A percentile compares a stretch with the other conserved stretches of the same genome.
Conservation (phyloP, 2,888 invertebrate species). For the Ashinkailepas kermadecensis region DNA sequence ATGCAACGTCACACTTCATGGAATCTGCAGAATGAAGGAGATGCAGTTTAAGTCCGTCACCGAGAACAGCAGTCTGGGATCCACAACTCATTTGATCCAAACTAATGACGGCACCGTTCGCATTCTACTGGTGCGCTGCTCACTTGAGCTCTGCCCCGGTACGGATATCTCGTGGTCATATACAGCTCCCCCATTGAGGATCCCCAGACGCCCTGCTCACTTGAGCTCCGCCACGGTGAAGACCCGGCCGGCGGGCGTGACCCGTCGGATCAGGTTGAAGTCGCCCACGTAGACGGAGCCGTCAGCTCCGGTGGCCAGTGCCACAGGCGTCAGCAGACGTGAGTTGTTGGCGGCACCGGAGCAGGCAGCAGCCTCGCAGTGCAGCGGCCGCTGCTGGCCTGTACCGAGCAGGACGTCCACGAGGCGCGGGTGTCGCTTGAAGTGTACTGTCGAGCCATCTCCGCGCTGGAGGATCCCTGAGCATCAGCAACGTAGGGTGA, state of each 20-base stretch:
- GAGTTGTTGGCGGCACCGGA: constrained; percentile 67
- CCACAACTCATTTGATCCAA: no score
- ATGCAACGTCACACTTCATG: no score
- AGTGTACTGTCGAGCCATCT: constrained; percentile 86
- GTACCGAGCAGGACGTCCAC: constrained; percentile 87
- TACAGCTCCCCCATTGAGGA: no score
- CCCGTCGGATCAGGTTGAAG: constrained; percentile 83
- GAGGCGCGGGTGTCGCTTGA: constrained; percentile 61
- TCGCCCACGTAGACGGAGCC: constrained; percentile 93
- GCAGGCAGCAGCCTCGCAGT: constrained; percentile 63
- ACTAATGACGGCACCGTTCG: no score
- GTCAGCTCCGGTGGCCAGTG: constrained; percentile 82
- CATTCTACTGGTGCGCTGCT: no score
- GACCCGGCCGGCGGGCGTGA: constrained; percentile 75
- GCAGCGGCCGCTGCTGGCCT: constrained; percentile 77
- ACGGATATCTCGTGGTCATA: no score
- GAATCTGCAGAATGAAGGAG: no score
- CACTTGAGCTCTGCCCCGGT: no score
- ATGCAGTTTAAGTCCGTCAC: no score
- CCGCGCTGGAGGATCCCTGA: constrained; percentile 91
- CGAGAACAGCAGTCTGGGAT: no score
- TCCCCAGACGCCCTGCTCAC: constrained; percentile 38
- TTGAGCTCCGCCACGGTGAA: constrained; percentile 70
- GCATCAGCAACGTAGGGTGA: no score
- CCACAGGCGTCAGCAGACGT: constrained; percentile 82